Base-by-base conservation (phyloP, 2,888 invertebrate species). In the Drosophila gaucha region DNA sequence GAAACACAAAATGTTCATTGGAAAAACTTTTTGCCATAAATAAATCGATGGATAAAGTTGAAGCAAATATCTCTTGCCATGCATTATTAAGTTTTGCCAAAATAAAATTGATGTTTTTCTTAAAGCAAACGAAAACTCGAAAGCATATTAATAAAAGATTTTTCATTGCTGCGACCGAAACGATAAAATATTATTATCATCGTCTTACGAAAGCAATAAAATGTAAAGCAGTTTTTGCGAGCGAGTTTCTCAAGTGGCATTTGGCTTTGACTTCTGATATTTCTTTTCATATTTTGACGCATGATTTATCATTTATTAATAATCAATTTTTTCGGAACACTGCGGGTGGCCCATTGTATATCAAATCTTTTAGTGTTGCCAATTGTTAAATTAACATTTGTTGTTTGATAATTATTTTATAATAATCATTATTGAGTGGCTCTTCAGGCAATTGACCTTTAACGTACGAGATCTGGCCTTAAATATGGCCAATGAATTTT, bases 291-390 rank as follows among this genome's bases (percentile, higher is more conserved):
- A 41, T 69, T 72, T 67, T 76, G 66, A 52, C 72, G 80, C 86
- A 86, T 83, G 57, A 80, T 73, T 79, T 86, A 74, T 80, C 67
- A 86, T 86, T 80, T 80, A 86, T 79, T 83, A 80, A 80, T 83
- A 74, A 69, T n/a, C 41, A 66, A 67, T 47, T 52, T 41, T 35
- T 18, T 10, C 0, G 10, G 12, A 14, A 12, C 28, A 10, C 38
- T 44, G 68, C 46, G 60, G 43, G 71, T 58, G 67, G 54, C 30
- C 67, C 5, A 35, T 28, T 59, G 59, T 8, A 30, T 22, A 22
- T 43, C 9, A 49, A 33, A 31, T 43, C 41, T 58, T 57, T 9
- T 16, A 43, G n/a, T 30, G 28, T 46, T 49, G 52, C 55, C 49
- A 57, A 70, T 85, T 57, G 59, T 55, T 56, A 58, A 66, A 65